phyloP scores from a whole-genome alignment of 2,113 vertebrate genomes.

The Halcyon senegalensis region DNA sequence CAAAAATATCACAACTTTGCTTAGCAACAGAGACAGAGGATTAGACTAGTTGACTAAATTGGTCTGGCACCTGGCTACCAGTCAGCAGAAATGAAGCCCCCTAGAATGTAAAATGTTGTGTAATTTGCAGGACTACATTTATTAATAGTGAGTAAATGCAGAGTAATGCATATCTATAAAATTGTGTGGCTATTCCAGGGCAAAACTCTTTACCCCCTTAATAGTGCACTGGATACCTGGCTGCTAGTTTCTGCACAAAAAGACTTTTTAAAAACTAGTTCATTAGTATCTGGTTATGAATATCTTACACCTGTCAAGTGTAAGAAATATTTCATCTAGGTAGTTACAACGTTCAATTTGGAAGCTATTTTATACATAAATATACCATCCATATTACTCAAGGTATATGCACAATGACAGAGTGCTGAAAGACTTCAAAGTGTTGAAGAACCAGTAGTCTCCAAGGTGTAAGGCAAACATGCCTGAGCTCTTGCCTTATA shows the following conservation, averaged over 20 bases:
- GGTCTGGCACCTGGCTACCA: not conserved
- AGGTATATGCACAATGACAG: not conserved
- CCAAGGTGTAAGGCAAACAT: not conserved
- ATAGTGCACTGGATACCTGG: not conserved
- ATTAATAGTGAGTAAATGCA: not conserved
- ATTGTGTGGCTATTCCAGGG: not conserved
- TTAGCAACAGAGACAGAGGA: not conserved
- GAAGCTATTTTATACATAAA: not conserved
- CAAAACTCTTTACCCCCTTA: not conserved
- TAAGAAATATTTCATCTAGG: not conserved
- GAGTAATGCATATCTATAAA: not conserved
- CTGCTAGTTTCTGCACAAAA: not conserved
- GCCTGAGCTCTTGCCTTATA: not conserved
- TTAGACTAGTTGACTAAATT: not conserved
- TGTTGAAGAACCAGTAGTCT: not conserved
- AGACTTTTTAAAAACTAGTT: not conserved
- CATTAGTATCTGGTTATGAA: not conserved
- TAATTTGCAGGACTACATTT: not conserved
- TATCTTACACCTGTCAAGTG: not conserved
- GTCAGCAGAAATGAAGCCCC: not conserved
- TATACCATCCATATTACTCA: not conserved
- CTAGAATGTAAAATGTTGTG: not conserved
- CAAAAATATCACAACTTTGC: not conserved
- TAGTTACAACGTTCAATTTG: not conserved
- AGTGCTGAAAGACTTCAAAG: not conserved